Conservation (phyloP, 2,888 invertebrate species). For the Campaea margaritaria region DNA sequence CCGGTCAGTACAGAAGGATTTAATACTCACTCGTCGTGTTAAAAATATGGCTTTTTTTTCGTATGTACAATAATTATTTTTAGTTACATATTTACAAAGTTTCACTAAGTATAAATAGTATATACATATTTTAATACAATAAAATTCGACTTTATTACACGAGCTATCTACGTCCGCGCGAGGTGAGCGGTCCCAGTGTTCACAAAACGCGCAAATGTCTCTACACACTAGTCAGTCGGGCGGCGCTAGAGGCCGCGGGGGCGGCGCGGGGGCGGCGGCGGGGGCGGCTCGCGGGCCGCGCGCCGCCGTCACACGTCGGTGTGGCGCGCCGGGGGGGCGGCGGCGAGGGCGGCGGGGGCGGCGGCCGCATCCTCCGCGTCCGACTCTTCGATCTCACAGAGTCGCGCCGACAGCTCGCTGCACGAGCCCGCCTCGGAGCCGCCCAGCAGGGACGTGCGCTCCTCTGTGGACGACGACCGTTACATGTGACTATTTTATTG, state of each 20-base stretch:
- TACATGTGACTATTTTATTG: no score
- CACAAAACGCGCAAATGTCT: background rate
- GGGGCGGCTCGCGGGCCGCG: conserved; percentile 46
- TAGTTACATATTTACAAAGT: background rate
- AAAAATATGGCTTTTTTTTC: no score
- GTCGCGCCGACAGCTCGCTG: conserved; percentile 94
- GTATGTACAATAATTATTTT: background rate
- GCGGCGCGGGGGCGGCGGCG: conserved; percentile 42
- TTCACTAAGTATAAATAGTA: background rate
- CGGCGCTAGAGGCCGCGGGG: conserved; percentile 39
- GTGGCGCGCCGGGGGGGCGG: conserved; percentile 52
- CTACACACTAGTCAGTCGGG: conserved; percentile 28
- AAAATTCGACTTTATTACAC: no score
- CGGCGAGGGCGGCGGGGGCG: conserved; percentile 26
- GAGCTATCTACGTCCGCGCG: background rate
- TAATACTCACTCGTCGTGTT: no score
- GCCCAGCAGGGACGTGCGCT: conserved; percentile 90
- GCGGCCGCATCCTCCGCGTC: conserved; percentile 86
- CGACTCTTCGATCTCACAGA: conserved; percentile 97
- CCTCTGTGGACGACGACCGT: conserved; percentile 77
- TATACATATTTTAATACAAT: no score
- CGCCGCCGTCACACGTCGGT: conserved; percentile 74
- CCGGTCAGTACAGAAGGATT: no score
- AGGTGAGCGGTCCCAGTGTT: background rate
- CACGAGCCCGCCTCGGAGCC: conserved; percentile 86